Evolutionary conservation across 2,888 invertebrate genomes (phyloP), one percentile per base, ranked within the genome.

Genomic region (Pomacea canaliculata): DNA sequence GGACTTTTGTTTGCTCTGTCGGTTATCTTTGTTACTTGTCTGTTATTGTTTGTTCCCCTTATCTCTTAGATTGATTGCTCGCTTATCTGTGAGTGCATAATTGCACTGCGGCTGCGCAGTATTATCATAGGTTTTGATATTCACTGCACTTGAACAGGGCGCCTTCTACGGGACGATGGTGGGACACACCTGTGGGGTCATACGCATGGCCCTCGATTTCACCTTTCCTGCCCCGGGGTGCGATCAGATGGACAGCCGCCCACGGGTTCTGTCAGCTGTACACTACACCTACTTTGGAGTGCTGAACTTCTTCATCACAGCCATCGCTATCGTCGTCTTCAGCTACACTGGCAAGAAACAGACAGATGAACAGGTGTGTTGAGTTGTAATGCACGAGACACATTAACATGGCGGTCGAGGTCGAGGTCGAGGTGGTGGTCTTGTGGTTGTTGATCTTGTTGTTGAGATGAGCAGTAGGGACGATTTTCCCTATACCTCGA

Each of bases 141-240:
- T 1, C 0, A 37, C 37, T 37, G 37, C 23, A 23, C 37, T 37
- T 37, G 10, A 56, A 19, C 78, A 87, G 86, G 92, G 91, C 19
- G 92, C 92, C 13, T 92, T 92, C 83, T 91, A 90, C 88, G 90
- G 91, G 3, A 87, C 92, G 62, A 83, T 92, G 78, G 79, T 84
- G 9, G 92, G 92, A 9, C 90, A 92, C 79, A 68, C 87, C 0
- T 86, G 90, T 70, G 92, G 92, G 27, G 78, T 91, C 0, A 84
- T 87, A 23, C 85, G 92, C 59, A 91, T 92, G 91, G 83, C 88
- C 9, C 79, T 92, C 74, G 92, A 92, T 78, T 91, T 92, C 76
- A 83, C 86, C n/a, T 91, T 89, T 79, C 87, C 86, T 3, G 89
- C 88, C 63, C 92, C 92, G 4, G 80, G 83, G 1, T 92, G 92